Conservation (phyloP, 2,888 invertebrate species). For the Ophion ellenae region DNA sequence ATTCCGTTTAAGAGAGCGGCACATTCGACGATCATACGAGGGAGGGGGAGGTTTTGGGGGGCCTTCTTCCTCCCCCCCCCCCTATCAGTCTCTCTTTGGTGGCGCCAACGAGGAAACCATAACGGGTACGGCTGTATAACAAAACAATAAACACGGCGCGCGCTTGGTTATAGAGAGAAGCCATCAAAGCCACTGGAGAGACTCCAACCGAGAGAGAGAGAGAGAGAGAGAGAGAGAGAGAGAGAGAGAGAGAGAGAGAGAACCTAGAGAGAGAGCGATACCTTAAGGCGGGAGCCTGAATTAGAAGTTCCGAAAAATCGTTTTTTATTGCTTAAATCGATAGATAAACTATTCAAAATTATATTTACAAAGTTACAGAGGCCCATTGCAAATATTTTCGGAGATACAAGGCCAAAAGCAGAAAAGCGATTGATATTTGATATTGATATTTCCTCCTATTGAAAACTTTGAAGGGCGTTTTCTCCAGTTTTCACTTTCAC, state of each 20-base stretch:
- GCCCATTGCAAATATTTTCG: no score
- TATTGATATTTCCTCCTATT: no score
- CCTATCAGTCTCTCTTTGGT: no score
- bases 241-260: slow-evolving; percentile 16
- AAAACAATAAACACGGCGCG: slow-evolving; percentile 57
- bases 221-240: slow-evolving; percentile 18
- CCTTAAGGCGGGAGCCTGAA: no score
- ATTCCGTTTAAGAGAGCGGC: slow-evolving; percentile 17
- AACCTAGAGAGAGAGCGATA: not conserved
- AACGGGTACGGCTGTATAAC: slow-evolving; percentile 54
- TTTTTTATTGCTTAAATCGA: no score
- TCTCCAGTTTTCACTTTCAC: no score
- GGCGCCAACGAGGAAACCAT: slow-evolving; percentile 1
- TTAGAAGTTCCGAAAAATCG: no score
- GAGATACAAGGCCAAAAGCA: no score
- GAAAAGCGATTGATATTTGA: no score
- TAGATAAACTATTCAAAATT: no score
- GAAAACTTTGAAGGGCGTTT: no score
- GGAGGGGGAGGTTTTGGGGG: not conserved
- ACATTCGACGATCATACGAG: slow-evolving; percentile 12
- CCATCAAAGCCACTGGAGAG: slow-evolving; percentile 20
- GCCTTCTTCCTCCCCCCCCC: not conserved
- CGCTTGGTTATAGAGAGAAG: slow-evolving; percentile 9
- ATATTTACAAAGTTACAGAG: no score
- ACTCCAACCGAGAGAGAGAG: not conserved